A percentile compares a stretch with the other conserved stretches of the same genome.
phyloP scores from a whole-genome alignment of 2,797 vertebrate species.

The Pipistrellus pipistrellus region DNA sequence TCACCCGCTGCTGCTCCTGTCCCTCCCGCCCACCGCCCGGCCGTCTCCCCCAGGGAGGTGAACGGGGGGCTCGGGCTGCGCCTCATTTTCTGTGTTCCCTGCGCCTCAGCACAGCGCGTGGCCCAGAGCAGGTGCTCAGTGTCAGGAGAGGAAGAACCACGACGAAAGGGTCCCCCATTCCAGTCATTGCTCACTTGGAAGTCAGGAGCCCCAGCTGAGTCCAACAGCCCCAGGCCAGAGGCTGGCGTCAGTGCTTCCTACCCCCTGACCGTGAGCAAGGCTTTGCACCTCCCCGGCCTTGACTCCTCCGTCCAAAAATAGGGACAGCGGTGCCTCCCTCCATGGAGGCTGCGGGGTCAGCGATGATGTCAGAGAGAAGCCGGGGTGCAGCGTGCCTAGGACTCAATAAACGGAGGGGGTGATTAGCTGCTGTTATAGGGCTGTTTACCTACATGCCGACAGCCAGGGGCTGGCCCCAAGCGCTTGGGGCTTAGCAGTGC shows the following conservation, averaged over 20 bases:
- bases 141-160: not conserved
- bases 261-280: conserved; percentile 20
- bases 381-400: not conserved
- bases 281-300: conserved; percentile 32
- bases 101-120: not conserved
- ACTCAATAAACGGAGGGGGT: not conserved
- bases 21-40: not conserved
- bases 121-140: not conserved
- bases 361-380: conserved; percentile 67
- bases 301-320: conserved; percentile 70
- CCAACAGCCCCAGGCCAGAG: not conserved
- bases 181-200: not conserved
- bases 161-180: not conserved
- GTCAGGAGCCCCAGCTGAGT: not conserved
- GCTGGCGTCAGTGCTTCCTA: not conserved
- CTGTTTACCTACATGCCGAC: not conserved
- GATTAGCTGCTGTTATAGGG: not conserved
- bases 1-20: accelerated
- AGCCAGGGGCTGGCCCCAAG: not conserved
- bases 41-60: not conserved
- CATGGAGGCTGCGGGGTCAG: not conserved
- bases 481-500: not conserved
- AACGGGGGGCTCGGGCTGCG: not conserved
- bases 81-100: not conserved
- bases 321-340: conserved; percentile 70